Conservation (phyloP, 2,797 vertebrate species). For the Carapus acus region DNA sequence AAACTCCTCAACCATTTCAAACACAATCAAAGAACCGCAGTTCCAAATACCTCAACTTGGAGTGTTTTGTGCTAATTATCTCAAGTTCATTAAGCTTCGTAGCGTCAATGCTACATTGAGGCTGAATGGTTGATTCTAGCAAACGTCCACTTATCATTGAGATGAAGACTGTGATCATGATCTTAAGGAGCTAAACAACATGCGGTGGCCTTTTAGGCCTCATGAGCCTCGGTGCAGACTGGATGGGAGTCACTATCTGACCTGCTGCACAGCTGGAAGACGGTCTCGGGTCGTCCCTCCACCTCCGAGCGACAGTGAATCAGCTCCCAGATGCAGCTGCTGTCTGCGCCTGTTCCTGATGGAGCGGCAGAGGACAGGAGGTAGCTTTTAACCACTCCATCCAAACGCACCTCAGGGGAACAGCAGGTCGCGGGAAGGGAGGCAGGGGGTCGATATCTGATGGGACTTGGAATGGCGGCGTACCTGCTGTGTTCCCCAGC, state of each 20-base stretch:
- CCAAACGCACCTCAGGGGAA: slow-evolving; percentile 55
- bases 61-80: too few relatives aligned
- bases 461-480: slow-evolving; percentile 34
- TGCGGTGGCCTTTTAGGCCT: too few relatives aligned
- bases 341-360: slow-evolving; percentile 77
- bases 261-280: slow-evolving; percentile 96
- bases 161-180: too few relatives aligned
- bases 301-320: slow-evolving; percentile 92
- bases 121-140: too few relatives aligned
- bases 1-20: too few relatives aligned
- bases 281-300: slow-evolving; percentile 90
- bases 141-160: too few relatives aligned
- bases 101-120: too few relatives aligned
- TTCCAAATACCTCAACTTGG: too few relatives aligned
- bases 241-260: slow-evolving; percentile 68
- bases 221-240: too few relatives aligned
- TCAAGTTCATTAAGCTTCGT: too few relatives aligned
- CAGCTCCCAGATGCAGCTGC: slow-evolving; percentile 91
- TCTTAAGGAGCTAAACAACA: too few relatives aligned
- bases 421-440: slow-evolving; percentile 28
- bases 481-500: slow-evolving; percentile 91
- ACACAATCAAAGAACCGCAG: too few relatives aligned
- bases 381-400: slow-evolving; percentile 51
- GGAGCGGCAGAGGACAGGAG: slow-evolving; percentile 33
- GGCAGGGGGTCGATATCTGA: slow-evolving; percentile 9